A percentile compares a stretch with the other conserved stretches of the same genome.
phyloP scores from a whole-genome alignment of 2,888 invertebrate species.

The Leucoma salicis region DNA sequence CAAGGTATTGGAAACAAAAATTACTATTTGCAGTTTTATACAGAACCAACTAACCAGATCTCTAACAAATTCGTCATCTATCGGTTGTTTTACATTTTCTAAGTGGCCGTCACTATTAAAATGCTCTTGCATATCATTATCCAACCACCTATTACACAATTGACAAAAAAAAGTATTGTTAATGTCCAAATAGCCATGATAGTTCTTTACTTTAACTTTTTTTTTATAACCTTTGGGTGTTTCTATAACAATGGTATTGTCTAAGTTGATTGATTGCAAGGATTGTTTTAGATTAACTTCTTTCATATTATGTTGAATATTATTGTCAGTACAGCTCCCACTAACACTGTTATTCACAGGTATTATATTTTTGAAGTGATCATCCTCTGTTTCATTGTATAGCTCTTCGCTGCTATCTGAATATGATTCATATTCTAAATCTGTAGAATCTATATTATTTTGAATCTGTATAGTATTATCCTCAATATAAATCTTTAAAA shows the following conservation, averaged over 20 bases:
- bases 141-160: not conserved
- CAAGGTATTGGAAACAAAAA: no score
- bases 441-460: not conserved
- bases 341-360: no score
- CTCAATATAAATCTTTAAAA: constrained; percentile 8
- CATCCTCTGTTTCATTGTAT: not conserved
- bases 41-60: constrained; percentile 4
- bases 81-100: constrained; percentile 1
- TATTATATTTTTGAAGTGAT: not conserved
- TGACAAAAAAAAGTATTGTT: not conserved
- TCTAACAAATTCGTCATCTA: constrained; percentile 6
- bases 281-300: not conserved
- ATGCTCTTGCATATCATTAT: not conserved
- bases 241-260: not conserved
- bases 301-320: not conserved
- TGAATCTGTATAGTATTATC: not conserved
- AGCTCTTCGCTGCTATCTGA: no score
- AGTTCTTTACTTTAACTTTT: not conserved
- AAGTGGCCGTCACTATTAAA: not conserved
- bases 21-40: no score
- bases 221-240: constrained; percentile 5
- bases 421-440: not conserved
- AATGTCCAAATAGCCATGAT: not conserved
- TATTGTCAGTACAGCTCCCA: not conserved
- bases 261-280: not conserved